phyloP scores from a whole-genome alignment of 2,888 invertebrate genomes.

The Cephus rjabovi region DNA sequence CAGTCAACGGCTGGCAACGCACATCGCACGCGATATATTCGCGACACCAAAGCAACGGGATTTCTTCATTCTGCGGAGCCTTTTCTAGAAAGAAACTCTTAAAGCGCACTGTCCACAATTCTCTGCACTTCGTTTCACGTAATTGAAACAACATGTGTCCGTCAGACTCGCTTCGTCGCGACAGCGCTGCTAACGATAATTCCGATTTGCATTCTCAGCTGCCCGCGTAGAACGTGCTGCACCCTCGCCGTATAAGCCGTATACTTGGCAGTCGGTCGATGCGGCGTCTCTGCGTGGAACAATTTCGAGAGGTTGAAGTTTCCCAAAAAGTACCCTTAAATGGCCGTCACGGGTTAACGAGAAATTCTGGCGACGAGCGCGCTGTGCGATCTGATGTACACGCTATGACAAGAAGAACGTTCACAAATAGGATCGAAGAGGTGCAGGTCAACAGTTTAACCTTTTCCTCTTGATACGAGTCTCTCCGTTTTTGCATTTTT shows the following conservation, averaged over 20 bases:
- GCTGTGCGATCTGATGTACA: no score
- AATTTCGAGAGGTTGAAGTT: no score
- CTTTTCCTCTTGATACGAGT: no score
- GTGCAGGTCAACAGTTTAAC: no score
- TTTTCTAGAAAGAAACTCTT: background rate
- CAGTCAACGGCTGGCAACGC: constrained; percentile 6
- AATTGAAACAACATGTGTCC: constrained; percentile 44
- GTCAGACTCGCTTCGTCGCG: constrained; percentile 32
- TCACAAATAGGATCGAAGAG: no score
- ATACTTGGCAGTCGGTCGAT: no score
- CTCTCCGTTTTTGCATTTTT: no score
- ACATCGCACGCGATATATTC: constrained; percentile 1
- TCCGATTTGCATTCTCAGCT: constrained; percentile 34
- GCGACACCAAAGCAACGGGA: constrained; percentile 1
- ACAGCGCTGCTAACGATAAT: constrained; percentile 32
- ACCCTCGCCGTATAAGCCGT: background rate
- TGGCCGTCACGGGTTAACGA: no score
- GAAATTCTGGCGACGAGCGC: no score
- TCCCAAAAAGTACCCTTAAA: no score
- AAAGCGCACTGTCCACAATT: background rate
- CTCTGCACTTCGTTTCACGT: constrained; percentile 24
- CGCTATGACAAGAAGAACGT: no score
- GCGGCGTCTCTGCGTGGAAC: no score
- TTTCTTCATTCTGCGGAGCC: background rate
- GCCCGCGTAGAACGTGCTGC: background rate